Evolutionary conservation across 64 coral and sea anemone species (phyloP).

Genomic region (Pachyseris speciosa): DNA sequence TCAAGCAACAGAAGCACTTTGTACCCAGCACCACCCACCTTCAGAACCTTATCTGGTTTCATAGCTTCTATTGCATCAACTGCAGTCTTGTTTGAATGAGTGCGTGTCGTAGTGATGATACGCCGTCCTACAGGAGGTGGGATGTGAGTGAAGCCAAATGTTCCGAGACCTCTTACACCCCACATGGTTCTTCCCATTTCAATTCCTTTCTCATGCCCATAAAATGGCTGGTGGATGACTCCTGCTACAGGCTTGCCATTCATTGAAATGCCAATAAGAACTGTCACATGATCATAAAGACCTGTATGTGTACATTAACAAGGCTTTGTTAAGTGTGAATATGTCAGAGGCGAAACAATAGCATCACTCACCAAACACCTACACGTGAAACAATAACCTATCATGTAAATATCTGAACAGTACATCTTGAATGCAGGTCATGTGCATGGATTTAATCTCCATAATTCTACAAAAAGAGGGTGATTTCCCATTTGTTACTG

Average conservation of each 20-base stretch:
- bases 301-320: slow-evolving; percentile 40
- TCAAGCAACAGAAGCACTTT: slow-evolving; percentile 87
- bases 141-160: slow-evolving; percentile 79
- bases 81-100: slow-evolving; percentile 77
- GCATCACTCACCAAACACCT: no score
- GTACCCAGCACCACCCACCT: slow-evolving; percentile 91
- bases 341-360: no score
- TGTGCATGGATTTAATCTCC: no score
- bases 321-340: not conserved
- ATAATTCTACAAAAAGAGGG: no score
- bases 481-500: no score
- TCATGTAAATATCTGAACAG: no score
- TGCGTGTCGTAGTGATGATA: slow-evolving; percentile 91
- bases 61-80: slow-evolving; percentile 87
- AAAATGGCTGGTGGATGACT: slow-evolving; percentile 98
- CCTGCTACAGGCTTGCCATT: slow-evolving; percentile 90
- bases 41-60: slow-evolving; percentile 85
- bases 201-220: slow-evolving; percentile 57
- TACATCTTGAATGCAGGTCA: no score
- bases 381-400: no score
- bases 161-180: slow-evolving; percentile 87
- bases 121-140: slow-evolving; percentile 49
- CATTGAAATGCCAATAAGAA: slow-evolving; percentile 92
- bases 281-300: slow-evolving; percentile 88
- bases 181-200: slow-evolving; percentile 86